These are phyloP conservation scores for Ips typographus DNA, from an alignment of 1,140 invertebrate species.

Conservation along the genomic window DNA sequence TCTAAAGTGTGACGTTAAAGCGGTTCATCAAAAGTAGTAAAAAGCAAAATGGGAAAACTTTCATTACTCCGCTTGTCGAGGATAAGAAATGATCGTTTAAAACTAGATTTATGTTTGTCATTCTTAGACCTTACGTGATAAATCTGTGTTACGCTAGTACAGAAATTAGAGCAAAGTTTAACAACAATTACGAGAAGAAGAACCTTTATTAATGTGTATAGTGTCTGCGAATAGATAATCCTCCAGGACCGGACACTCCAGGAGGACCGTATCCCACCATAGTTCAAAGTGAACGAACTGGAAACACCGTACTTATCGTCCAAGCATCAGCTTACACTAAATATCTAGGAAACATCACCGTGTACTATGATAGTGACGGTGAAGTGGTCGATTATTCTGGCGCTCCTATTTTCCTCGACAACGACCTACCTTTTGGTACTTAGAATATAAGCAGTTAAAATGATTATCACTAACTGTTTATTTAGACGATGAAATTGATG, in stretches of 20 bases:
- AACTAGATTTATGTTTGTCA: too few species aligned
- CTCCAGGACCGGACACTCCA: slow-evolving; percentile 53
- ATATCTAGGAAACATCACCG: slow-evolving; percentile 73
- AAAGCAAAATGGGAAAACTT: too few species aligned
- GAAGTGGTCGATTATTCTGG: slow-evolving; percentile 69
- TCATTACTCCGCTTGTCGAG: too few species aligned
- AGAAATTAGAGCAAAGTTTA: too few species aligned
- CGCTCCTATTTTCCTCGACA: slow-evolving; percentile 72
- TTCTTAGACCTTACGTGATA: too few species aligned
- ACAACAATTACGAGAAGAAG: too few species aligned
- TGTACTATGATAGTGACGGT: slow-evolving; percentile 73
- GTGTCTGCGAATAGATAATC: slow-evolving; percentile 25
- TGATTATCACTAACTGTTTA: background rate
- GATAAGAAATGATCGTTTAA: too few species aligned
- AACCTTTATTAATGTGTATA: too few species aligned
- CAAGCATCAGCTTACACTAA: slow-evolving; percentile 70
- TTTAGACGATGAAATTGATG: slow-evolving; percentile 52
- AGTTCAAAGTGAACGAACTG: slow-evolving; percentile 47
- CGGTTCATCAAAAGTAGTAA: too few species aligned
- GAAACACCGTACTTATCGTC: slow-evolving; percentile 66
- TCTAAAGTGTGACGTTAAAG: too few species aligned
- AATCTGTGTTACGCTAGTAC: too few species aligned
- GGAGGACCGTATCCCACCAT: slow-evolving; percentile 57
- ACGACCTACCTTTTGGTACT: slow-evolving; percentile 63
- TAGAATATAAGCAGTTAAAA: background rate